Base-by-base conservation (phyloP, 2,888 invertebrate genomes). In the Synanthedon tipuliformis region DNA sequence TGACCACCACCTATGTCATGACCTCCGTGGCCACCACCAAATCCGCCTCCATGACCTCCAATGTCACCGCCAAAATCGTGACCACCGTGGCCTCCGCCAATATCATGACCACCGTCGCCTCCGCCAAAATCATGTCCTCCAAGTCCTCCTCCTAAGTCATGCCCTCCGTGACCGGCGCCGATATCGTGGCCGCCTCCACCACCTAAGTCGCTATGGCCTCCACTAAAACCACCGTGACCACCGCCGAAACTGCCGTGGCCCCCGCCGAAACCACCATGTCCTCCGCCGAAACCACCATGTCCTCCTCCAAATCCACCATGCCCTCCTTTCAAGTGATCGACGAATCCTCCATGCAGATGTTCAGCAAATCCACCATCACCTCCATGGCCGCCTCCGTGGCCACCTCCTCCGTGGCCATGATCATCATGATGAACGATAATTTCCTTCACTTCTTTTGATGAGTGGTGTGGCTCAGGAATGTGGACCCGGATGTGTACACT, bases 401-500 rank as follows among this genome's bases (percentile, higher is more conserved):
- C 74, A 15, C 71, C 74, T n/a, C 69, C 71, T 4, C 71, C 77
- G 54, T 75, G 72, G 12, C 76, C 74, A 13, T 78, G 75, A 57
- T 81, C 75, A 51, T 78, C 73, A 57, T 83, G 83, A 53, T 85
- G 84, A 51, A 84, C 70, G 52, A 88, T 70, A 48, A 71, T 62
- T 61, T 71, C 69, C 57, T 72, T 69, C 50, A 85, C 79, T 66
- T 88, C 86, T 62, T 88, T 86, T 1, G 82, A 69, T 8, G 80
- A 77, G 59, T 87, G 83, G 60, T 86, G 83, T 53, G 78, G 66
- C 61, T 89, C 88, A 59, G 89, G 89, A 66, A 89, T 75, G 62
- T 89, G 89, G 27, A 89, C 84, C 58, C 88, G 81, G 63, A 89
- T 89, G 64, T 89, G 89, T 52, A 89, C 89, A 68, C 89, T 89